phyloP scores from a whole-genome alignment of 2,888 invertebrate genomes.

The Tricholauxania praeusta region DNA sequence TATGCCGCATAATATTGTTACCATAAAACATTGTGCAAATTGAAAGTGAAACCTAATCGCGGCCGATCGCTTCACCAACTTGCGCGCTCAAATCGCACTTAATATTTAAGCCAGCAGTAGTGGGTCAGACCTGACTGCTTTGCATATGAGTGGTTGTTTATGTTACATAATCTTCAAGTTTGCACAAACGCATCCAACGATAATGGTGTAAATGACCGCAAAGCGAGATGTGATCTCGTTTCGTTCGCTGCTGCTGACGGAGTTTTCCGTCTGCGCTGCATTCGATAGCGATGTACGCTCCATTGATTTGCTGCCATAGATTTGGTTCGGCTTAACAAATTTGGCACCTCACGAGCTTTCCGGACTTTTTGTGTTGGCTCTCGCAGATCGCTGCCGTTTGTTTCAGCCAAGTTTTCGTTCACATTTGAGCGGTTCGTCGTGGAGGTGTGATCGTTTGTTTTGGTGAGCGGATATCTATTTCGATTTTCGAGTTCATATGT shows the following conservation, averaged over 20 bases:
- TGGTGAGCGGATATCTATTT: constrained; percentile 43
- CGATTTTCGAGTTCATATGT: constrained; percentile 28
- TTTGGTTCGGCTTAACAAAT: too few relatives aligned
- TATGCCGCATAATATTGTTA: constrained; percentile 40
- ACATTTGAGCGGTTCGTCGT: constrained; percentile 58
- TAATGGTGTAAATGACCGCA: constrained; percentile 50
- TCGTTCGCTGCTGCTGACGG: constrained; percentile 6
- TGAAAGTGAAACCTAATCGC: constrained; percentile 56
- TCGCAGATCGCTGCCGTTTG: not conserved
- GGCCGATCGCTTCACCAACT: constrained; percentile 32
- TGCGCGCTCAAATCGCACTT: constrained; percentile 4
- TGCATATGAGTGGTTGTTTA: not conserved
- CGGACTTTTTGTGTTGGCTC: not conserved
- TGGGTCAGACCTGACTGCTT: constrained; percentile 10
- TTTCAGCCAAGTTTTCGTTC: constrained; percentile 37
- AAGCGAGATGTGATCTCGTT: constrained; percentile 3
- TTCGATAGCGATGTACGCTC: not conserved
- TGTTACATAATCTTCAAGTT: constrained; percentile 58
- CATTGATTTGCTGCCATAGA: too few relatives aligned
- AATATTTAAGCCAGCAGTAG: not conserved
- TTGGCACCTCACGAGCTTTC: constrained; percentile 1
- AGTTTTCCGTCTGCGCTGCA: constrained; percentile 4
- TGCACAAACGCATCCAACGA: constrained; percentile 36
- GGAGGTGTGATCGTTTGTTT: constrained; percentile 45
- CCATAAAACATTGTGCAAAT: constrained; percentile 39